A percentile compares a stretch with the other conserved stretches of the same genome.
These are phyloP conservation scores for Ormyrus nitidulus DNA, from an alignment of 2,888 invertebrate species.

Conservation along the genomic window DNA sequence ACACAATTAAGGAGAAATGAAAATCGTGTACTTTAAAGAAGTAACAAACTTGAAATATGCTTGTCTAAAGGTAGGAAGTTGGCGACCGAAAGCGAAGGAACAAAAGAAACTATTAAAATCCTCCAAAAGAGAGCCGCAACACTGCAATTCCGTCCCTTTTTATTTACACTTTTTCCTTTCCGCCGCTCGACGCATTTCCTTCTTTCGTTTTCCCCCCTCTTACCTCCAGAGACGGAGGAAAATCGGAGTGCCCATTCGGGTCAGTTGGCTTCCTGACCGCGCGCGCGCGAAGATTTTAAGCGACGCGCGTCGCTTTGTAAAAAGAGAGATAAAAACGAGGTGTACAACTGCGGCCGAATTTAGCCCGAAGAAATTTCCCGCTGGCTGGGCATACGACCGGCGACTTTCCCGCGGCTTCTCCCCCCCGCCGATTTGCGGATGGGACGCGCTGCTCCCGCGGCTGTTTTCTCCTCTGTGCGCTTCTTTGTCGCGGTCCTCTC, in stretches of 20 bases:
- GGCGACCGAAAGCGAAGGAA: constrained; percentile 1
- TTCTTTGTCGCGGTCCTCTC: neutral
- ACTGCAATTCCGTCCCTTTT: neutral
- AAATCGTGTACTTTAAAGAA: neutral
- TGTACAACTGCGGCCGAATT: constrained; percentile 60
- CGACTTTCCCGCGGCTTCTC: constrained; percentile 52
- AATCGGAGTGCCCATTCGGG: constrained; percentile 63
- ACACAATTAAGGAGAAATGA: constrained; percentile 8
- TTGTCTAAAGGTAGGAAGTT: neutral
- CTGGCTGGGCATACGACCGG: constrained; percentile 30
- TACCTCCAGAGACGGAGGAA: neutral
- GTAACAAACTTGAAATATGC: neutral
- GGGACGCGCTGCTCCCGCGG: neutral
- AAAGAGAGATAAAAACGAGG: constrained; percentile 9
- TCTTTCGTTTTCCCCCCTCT: neutral
- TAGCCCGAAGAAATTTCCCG: constrained; percentile 55
- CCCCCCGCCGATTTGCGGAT: constrained; percentile 15
- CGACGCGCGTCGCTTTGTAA: constrained; percentile 9
- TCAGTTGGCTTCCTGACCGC: constrained; percentile 61
- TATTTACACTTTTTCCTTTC: neutral
- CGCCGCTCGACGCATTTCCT: neutral
- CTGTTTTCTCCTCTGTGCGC: neutral
- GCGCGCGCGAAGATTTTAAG: constrained; percentile 56
- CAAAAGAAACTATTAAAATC: constrained; percentile 13
- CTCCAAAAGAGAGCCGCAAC: constrained; percentile 14